Evolutionary conservation across 1,140 invertebrate genomes (phyloP), one percentile per base, ranked within the genome.

Genomic region (Bombus pyrosoma): DNA sequence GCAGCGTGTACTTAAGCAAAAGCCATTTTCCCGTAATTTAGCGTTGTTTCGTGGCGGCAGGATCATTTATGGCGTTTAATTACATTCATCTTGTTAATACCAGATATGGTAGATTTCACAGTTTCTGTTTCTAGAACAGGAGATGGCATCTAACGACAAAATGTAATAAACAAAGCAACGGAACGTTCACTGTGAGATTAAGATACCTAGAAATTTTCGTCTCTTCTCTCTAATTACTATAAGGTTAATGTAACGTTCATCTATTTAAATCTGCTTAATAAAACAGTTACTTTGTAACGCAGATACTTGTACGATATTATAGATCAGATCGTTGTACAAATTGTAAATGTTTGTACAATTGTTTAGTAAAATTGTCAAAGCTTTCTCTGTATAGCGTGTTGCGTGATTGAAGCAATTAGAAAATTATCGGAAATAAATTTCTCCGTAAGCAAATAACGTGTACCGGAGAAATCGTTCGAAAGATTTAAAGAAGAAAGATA

Each of bases 11-110:
- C 53, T 81, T 72, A 39, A 57, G 15, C 32, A n/a, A 28, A 81
- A 72, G 47, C 78, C 47, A 34, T 73, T 74, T 81, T 0, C 53
- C 43, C 57, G 69, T 74, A 34, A 73, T 81, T 81, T 74, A 73
- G 22, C 6, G 28, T 2, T 64, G 47, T 22, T 72, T 62, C 53
- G 69, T 43, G 69, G 53, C 47, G 53, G 34, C 69, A 9, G 12
- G 28, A 39, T 59, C 37, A 18, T 81, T 81, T 73, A 81, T 74
- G 39, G 12, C 10, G 69, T 73, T 74, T 81, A 81, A 81, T 81
- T 73, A 73, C 37, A 62, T 81, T 73, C 39, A 37, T 73, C 34
- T 73, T 43, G 6, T n/a, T 73, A 73, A 81, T 41, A 57, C n/a
- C 28, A 34, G 12, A 32, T 73, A 15, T 10, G 37, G 12, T 41